Base-by-base conservation (phyloP, 2,113 vertebrate genomes). In the Cinclus mexicanus region DNA sequence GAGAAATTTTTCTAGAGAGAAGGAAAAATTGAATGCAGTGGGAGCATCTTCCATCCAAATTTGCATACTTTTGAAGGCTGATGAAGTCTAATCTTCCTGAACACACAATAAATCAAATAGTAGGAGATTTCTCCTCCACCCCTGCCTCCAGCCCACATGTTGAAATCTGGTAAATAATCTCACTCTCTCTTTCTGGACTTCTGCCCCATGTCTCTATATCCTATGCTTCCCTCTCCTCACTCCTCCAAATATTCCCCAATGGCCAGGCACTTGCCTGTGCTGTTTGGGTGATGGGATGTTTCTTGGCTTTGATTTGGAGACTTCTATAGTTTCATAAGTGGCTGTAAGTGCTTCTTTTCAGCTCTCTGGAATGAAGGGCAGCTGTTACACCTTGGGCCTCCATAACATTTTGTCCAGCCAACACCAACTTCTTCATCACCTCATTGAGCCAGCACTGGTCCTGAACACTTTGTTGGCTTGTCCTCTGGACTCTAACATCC, bases 271-370 rank as follows among this genome's bases (percentile, higher is more conserved):
- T 80, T 57, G 31, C 46, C 49, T 86, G 89, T 89, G 50, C 31
- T 47, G 69, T 91, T 59, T 52, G 59, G 79, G 88, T 60, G 95
- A 63, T 81, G 95, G 96, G 59, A 74, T 12, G 6, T 77, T 72
- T 50, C 68, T 80, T 86, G 59, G 46, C 35, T 81, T 87, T 97
- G 95, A 96, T 97, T 95, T 97, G 92, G 79, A 92, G 88, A 10
- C 94, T 95, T 92, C 47, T 92, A 74, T 12, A 92, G 33, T 92
- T 93, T 95, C 90, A 88, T 93, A 92, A 93, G 59, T 90, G 88
- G 55, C 71, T 93, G 39, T 50, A 83, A 92, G 50, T 86, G 46
- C 71, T 95, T 86, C 94, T 90, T 92, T 77, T 63, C 0, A 0
- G 52, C 64, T 80, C 78, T 94, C 71, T 72, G 68, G 82, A 95